Evolutionary conservation across 1,140 invertebrate genomes (phyloP).

Genomic region (Heliconius hewitsoni): DNA sequence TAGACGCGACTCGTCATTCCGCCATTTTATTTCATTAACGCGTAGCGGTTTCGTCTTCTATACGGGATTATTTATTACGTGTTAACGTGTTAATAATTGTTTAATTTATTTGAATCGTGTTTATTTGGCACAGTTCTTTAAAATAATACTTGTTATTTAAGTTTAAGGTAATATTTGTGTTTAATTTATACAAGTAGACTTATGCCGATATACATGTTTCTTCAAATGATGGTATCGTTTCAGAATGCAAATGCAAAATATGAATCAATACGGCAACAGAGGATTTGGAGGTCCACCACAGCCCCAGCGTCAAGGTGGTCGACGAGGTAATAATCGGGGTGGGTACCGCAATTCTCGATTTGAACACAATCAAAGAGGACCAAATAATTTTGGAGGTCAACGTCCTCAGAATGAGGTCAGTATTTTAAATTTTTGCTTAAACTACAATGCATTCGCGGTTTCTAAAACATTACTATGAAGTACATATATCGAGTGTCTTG

Average conservation of each 20-base stretch:
- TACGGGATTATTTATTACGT: neutral
- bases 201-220: neutral
- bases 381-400: slow-evolving; percentile 70
- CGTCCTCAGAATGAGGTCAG: slow-evolving; percentile 68
- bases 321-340: slow-evolving; percentile 63
- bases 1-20: neutral
- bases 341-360: slow-evolving; percentile 70
- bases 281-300: slow-evolving; percentile 75
- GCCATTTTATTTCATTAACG: slow-evolving; percentile 1
- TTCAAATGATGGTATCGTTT: slow-evolving; percentile 34
- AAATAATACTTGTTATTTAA: neutral
- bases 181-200: neutral
- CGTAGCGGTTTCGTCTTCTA: neutral
- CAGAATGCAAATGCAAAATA: slow-evolving; percentile 73
- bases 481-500: neutral
- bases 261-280: slow-evolving; percentile 73
- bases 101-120: neutral
- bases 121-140: neutral
- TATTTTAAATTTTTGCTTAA: slow-evolving; percentile 10
- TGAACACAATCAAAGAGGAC: slow-evolving; percentile 64
- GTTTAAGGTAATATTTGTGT: neutral
- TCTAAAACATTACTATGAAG: neutral
- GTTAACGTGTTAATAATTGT: slow-evolving; percentile 1
- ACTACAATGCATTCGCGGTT: neutral
- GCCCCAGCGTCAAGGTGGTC: slow-evolving; percentile 69